Evolutionary conservation across 2,797 vertebrate genomes (phyloP).

Genomic region (Austrolebias charrua): DNA sequence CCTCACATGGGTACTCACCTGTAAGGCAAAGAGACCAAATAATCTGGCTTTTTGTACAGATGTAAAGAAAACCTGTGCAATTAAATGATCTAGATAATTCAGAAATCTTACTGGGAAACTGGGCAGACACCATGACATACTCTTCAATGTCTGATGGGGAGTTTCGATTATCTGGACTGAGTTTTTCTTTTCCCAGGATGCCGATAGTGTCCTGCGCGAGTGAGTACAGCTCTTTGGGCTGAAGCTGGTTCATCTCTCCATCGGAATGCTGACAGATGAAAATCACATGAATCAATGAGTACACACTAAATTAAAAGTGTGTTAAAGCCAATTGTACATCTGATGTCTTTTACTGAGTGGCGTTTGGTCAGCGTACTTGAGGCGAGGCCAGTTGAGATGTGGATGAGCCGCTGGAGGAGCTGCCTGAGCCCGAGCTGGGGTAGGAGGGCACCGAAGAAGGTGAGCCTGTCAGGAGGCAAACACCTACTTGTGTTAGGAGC

Average conservation of each 20-base stretch:
- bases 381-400: constrained; percentile 89
- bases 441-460: constrained; percentile 85
- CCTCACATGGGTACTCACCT: constrained; percentile 85
- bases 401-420: constrained; percentile 90
- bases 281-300: background rate
- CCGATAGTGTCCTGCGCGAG: constrained; percentile 71
- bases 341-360: background rate
- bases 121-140: constrained; percentile 92
- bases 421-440: constrained; percentile 86
- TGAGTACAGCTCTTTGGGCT: constrained; percentile 76
- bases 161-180: constrained; percentile 80
- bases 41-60: constrained; percentile 3
- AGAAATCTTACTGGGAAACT: constrained; percentile 83
- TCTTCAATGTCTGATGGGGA: constrained; percentile 87
- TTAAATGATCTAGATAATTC: background rate
- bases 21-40: constrained; percentile 25
- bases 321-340: constrained; percentile 2
- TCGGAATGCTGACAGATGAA: constrained; percentile 79
- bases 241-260: constrained; percentile 83
- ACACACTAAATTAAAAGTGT: background rate
- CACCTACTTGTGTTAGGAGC: constrained; percentile 10
- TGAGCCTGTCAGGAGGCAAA: constrained; percentile 73
- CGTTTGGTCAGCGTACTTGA: constrained; percentile 74
- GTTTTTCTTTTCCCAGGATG: constrained; percentile 81
- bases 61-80: background rate